Conservation (phyloP, 2,888 invertebrate species). For the Sthenelais limicola region DNA sequence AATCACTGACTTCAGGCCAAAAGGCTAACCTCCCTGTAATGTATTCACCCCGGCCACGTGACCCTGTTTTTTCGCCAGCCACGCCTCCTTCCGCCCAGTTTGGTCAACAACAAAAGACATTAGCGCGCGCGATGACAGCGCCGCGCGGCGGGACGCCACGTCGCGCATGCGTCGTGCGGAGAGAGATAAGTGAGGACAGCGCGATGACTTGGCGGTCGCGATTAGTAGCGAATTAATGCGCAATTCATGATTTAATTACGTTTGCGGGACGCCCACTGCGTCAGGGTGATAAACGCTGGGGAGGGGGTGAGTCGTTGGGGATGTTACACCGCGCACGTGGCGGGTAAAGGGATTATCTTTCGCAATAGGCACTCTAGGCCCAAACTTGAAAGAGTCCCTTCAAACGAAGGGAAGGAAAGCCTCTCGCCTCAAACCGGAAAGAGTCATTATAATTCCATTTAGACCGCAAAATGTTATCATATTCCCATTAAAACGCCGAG, state of each 20-base stretch:
- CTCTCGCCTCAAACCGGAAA: no score
- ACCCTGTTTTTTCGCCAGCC: conserved; percentile 3
- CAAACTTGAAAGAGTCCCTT: no score
- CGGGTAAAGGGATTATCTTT: neutral
- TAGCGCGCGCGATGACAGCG: neutral
- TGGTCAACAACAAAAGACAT: conserved; percentile 2
- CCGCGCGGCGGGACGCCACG: neutral
- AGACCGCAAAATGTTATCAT: no score
- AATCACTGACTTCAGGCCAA: no score
- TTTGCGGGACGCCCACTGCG: neutral
- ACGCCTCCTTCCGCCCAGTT: conserved; percentile 5
- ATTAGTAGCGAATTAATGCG: conserved; percentile 36
- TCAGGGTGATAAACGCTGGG: neutral
- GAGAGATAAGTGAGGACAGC: neutral
- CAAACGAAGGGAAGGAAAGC: no score
- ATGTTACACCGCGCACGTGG: neutral
- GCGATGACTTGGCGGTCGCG: neutral
- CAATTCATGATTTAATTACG: conserved; percentile 13
- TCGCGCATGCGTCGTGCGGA: neutral
- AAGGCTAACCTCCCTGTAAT: no score
- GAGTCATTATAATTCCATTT: no score
- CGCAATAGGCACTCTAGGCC: no score
- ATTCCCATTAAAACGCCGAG: no score
- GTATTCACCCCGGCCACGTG: conserved; percentile 29
- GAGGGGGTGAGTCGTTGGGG: neutral